Percentiles rank a stretch among this genome's conserved stretches.
phyloP scores from a whole-genome alignment of 2,797 vertebrate genomes.

The Sebastes taczanowskii region DNA sequence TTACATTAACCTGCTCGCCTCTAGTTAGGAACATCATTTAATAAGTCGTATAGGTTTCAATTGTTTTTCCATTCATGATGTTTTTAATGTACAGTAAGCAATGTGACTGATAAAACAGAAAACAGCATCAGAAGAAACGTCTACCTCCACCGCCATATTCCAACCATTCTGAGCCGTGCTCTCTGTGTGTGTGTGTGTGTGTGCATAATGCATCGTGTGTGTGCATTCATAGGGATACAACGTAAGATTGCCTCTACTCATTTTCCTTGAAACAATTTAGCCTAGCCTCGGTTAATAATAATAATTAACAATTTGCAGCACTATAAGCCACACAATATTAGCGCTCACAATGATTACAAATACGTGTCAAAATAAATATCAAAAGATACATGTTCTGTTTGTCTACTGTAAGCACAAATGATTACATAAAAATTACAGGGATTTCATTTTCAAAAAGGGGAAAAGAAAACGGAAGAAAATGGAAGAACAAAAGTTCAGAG shows the following conservation, averaged over 20 bases:
- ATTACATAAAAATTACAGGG: conserved; percentile 59
- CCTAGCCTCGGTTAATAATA: conserved; percentile 66
- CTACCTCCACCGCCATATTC: neutral
- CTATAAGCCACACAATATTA: conserved; percentile 64
- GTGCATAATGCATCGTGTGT: conserved; percentile 20
- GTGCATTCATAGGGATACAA: conserved; percentile 31
- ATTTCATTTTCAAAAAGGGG: conserved; percentile 4
- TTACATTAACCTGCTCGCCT: neutral
- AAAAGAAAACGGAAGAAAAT: conserved; percentile 31
- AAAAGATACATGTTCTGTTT: conserved; percentile 66
- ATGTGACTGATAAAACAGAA: conserved; percentile 40
- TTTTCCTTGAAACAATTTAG: conserved; percentile 37
- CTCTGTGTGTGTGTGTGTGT: neutral
- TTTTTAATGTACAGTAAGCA: conserved; percentile 50
- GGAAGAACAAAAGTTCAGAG: conserved; percentile 17
- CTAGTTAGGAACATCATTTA: neutral
- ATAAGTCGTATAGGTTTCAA: neutral
- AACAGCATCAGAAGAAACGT: conserved; percentile 48
- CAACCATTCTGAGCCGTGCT: conserved; percentile 10
- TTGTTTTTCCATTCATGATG: conserved; percentile 3
- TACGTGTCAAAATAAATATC: conserved; percentile 77
- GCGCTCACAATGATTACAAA: conserved; percentile 65
- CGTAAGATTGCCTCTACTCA: conserved; percentile 29
- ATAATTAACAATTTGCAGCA: conserved; percentile 56
- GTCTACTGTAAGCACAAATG: conserved; percentile 67